Percentiles rank a stretch among this genome's conserved stretches.
phyloP scores from a whole-genome alignment of 2,113 vertebrate species.

The Phyllostomus discolor region DNA sequence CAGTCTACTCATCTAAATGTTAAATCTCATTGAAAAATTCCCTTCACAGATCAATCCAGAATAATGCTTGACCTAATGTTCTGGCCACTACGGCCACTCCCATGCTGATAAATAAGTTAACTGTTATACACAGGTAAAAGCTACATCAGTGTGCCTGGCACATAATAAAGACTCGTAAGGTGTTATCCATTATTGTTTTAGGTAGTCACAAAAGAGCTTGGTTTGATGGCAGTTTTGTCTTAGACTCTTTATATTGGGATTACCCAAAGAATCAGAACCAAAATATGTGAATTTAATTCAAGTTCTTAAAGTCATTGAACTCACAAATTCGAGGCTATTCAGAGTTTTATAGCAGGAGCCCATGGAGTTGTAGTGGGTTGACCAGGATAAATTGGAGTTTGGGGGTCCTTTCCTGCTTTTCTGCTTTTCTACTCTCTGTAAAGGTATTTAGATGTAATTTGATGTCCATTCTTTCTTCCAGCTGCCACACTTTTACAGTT shows the following conservation, averaged over 20 bases:
- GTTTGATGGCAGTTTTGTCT: background rate
- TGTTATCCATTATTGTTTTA: background rate
- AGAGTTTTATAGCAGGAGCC: background rate
- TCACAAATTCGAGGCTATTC: background rate
- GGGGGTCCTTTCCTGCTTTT: background rate
- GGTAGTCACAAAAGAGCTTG: background rate
- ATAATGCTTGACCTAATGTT: background rate
- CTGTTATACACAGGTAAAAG: background rate
- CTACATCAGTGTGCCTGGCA: background rate
- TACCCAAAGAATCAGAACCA: background rate
- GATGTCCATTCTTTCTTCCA: background rate
- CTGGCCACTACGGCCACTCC: background rate
- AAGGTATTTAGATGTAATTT: background rate
- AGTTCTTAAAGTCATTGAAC: background rate
- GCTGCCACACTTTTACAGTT: background rate
- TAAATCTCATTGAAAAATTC: background rate
- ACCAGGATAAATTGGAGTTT: background rate
- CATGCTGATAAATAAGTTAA: background rate
- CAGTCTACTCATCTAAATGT: background rate
- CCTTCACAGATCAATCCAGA: background rate
- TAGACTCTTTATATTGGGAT: background rate
- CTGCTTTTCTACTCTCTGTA: background rate
- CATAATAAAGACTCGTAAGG: background rate
- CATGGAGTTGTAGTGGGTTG: background rate
- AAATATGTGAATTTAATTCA: background rate